phyloP scores from a whole-genome alignment of 37 sponge, comb jelly and placozoan species.

The Beroe ovata region DNA sequence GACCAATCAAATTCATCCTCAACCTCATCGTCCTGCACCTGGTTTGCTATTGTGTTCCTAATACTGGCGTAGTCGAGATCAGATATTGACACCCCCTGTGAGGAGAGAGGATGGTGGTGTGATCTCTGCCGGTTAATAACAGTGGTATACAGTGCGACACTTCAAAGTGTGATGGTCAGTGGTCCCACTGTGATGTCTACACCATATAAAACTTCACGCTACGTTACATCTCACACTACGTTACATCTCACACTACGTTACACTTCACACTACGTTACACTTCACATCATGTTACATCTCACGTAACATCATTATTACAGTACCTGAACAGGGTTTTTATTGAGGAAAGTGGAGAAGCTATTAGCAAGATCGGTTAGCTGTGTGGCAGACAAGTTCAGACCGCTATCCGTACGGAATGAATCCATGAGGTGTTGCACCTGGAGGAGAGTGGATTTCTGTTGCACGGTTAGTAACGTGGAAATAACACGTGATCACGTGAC shows the following conservation, averaged over 20 bases:
- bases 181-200: too few species aligned
- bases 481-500: too few species aligned
- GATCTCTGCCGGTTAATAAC: too few species aligned
- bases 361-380: slow-evolving; percentile 52
- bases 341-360: slow-evolving; percentile 26
- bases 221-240: too few species aligned
- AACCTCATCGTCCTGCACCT: slow-evolving; percentile 43
- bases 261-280: too few species aligned
- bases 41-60: background rate
- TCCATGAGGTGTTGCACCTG: slow-evolving; percentile 67
- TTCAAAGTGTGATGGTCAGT: too few species aligned
- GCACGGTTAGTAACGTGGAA: slow-evolving; percentile 4
- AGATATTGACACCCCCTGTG: slow-evolving; percentile 19
- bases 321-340: slow-evolving; percentile 57
- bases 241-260: too few species aligned
- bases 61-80: slow-evolving; percentile 34
- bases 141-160: background rate
- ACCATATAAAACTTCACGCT: too few species aligned
- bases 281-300: too few species aligned
- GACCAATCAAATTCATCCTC: slow-evolving; percentile 67
- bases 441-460: slow-evolving; percentile 40
- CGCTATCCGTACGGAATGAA: slow-evolving; percentile 43
- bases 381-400: slow-evolving; percentile 43
- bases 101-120: too few species aligned
- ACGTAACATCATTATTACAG: too few species aligned